Evolutionary conservation across 2,113 vertebrate species (phyloP).

Genomic region (Oenanthe oenanthe): DNA sequence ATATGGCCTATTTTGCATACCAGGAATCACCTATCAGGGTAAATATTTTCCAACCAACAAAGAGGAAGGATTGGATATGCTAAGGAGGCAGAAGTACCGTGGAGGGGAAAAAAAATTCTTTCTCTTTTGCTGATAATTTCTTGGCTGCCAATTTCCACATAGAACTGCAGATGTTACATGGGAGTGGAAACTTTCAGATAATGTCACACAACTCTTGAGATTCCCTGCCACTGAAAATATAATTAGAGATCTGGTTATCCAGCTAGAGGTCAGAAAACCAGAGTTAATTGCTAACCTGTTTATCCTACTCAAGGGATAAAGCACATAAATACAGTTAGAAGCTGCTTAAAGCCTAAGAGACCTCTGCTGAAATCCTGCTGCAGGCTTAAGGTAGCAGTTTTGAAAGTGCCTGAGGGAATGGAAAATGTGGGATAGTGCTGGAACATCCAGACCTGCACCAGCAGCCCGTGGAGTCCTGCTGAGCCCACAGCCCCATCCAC

Average conservation of each 20-base stretch:
- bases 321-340: slow-evolving; percentile 63
- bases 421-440: fast-evolving
- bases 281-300: slow-evolving; percentile 74
- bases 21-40: neutral
- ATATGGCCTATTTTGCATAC: neutral
- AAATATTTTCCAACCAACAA: neutral
- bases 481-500: neutral
- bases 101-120: neutral
- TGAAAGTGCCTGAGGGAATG: neutral
- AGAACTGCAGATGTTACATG: neutral
- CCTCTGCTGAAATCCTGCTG: slow-evolving; percentile 47
- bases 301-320: slow-evolving; percentile 70
- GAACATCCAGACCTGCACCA: fast-evolving
- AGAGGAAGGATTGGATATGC: neutral
- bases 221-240: slow-evolving; percentile 58
- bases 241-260: slow-evolving; percentile 73
- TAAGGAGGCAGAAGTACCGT: neutral
- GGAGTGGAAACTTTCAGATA: slow-evolving; percentile 34
- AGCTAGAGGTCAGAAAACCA: slow-evolving; percentile 62
- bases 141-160: neutral
- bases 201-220: slow-evolving; percentile 47
- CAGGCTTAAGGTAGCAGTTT: neutral
- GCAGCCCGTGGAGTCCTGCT: neutral
- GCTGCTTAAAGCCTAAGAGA: slow-evolving; percentile 51
- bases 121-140: neutral